phyloP scores from a whole-genome alignment of 1,140 invertebrate genomes.

The Anthonomus grandis region DNA sequence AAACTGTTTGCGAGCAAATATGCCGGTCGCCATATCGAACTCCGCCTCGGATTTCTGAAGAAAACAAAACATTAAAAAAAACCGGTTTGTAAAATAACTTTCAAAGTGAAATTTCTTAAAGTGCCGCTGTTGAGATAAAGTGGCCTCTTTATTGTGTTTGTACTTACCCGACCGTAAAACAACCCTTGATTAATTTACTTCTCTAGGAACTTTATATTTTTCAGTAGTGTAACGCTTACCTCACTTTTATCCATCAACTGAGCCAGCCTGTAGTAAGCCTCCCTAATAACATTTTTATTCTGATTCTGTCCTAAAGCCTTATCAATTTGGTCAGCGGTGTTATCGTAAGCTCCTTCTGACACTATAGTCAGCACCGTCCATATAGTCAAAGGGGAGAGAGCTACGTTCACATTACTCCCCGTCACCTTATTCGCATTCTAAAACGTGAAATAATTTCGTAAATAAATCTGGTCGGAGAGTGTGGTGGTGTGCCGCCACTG shows the following conservation, averaged over 20 bases:
- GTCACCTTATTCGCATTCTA: conserved; percentile 24
- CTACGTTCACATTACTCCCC: conserved; percentile 38
- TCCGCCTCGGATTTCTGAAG: conserved; percentile 31
- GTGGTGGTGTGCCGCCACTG: no score
- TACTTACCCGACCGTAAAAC: no score
- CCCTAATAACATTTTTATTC: conserved; percentile 35
- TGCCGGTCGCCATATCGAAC: conserved; percentile 39
- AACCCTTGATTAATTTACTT: neutral
- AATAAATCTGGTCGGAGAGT: no score
- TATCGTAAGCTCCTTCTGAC: conserved; percentile 50
- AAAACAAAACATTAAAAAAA: conserved; percentile 2
- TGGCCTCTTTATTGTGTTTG: no score
- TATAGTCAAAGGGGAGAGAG: conserved; percentile 52
- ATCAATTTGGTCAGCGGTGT: conserved; percentile 48
- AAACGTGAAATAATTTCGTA: conserved; percentile 7
- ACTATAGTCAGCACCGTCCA: conserved; percentile 53
- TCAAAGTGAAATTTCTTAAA: no score
- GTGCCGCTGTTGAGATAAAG: no score
- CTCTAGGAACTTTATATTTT: conserved; percentile 30
- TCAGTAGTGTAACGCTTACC: neutral
- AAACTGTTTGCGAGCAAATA: conserved; percentile 40
- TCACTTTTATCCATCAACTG: no score
- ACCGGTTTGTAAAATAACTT: neutral
- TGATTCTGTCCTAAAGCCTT: conserved; percentile 44
- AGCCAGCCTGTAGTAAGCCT: conserved; percentile 44